These are phyloP conservation scores for Poecilia gillii DNA, from an alignment of 2,797 vertebrate species.

Conservation along the genomic window DNA sequence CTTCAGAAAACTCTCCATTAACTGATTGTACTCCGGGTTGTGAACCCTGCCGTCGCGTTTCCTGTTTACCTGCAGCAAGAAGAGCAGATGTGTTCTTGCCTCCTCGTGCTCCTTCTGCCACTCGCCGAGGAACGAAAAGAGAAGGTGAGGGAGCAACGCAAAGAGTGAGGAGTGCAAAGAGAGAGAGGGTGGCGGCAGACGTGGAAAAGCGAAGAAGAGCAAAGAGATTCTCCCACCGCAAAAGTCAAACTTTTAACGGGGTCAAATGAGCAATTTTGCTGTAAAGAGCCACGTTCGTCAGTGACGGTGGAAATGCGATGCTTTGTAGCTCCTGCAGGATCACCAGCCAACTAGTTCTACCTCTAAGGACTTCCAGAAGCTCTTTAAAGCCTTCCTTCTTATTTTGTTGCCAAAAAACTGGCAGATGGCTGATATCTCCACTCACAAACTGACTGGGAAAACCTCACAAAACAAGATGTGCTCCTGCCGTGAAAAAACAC, in stretches of 20 bases:
- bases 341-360: conserved; percentile 31
- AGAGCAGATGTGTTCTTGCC: conserved; percentile 15
- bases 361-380: conserved; percentile 40
- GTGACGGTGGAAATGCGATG: conserved; percentile 27
- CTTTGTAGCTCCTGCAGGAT: conserved; percentile 42
- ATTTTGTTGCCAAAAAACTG: not conserved
- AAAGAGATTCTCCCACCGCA: conserved; percentile 30
- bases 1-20: conserved; percentile 6
- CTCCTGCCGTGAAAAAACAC: conserved; percentile 36
- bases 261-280: conserved; percentile 52
- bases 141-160: conserved; percentile 26
- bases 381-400: conserved; percentile 46
- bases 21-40: conserved; percentile 22
- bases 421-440: conserved; percentile 59
- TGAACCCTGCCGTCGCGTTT: not conserved
- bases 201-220: conserved; percentile 8
- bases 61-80: conserved; percentile 2
- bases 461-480: conserved; percentile 45
- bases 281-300: conserved; percentile 26
- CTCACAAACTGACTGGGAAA: conserved; percentile 49
- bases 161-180: conserved; percentile 38
- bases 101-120: not conserved
- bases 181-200: conserved; percentile 25
- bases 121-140: conserved; percentile 4
- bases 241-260: conserved; percentile 60